Conservation (phyloP, 2,888 invertebrate genomes). For the Archips crataeganus region DNA sequence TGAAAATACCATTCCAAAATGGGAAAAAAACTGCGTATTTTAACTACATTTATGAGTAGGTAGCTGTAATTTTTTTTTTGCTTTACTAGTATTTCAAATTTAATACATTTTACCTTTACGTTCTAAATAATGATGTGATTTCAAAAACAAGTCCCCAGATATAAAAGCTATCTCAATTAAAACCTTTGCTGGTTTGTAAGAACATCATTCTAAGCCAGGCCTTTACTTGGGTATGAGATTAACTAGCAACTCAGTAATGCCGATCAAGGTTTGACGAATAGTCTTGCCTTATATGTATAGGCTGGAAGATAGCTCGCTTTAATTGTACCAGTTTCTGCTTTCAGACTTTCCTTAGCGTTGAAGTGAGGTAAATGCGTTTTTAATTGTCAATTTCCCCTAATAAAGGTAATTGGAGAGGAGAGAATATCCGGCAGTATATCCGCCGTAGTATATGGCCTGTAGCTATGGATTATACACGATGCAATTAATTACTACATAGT, state of each 20-base stretch:
- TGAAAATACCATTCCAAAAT: too few species aligned
- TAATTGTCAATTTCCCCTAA: not conserved
- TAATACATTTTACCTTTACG: too few species aligned
- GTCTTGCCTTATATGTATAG: not conserved
- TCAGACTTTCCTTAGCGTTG: not conserved
- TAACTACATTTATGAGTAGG: too few species aligned
- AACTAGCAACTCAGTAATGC: not conserved
- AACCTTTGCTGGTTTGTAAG: not conserved
- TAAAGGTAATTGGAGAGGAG: not conserved
- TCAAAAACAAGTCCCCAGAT: not conserved
- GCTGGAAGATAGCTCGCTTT: not conserved
- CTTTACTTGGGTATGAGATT: not conserved
- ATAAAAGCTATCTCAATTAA: not conserved
- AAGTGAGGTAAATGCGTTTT: not conserved
- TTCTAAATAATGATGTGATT: too few species aligned
- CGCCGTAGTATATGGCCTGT: not conserved
- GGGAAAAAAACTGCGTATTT: too few species aligned
- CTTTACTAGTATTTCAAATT: too few species aligned
- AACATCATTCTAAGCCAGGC: not conserved
- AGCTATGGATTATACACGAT: not conserved
- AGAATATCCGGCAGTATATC: not conserved
- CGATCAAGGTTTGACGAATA: not conserved
- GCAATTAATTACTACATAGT: not conserved
- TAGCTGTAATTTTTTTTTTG: too few species aligned
- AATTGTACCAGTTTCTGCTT: not conserved